A percentile compares a stretch with the other conserved stretches of the same genome.
These are phyloP conservation scores for Leptosomus discolor DNA, from an alignment of 2,113 vertebrate genomes.

Conservation along the genomic window DNA sequence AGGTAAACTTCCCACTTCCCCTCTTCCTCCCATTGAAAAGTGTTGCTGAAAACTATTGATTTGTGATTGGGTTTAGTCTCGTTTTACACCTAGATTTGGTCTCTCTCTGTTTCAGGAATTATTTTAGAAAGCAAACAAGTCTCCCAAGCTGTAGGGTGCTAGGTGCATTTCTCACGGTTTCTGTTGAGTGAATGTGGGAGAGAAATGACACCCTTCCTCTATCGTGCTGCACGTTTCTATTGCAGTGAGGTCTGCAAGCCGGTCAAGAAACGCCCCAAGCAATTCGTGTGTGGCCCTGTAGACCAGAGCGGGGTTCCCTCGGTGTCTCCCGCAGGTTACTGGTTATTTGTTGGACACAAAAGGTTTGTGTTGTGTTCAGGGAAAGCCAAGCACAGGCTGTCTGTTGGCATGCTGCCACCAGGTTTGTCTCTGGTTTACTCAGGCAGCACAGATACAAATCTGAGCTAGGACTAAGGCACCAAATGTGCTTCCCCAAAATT, in stretches of 20 bases:
- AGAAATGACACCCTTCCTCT: not conserved
- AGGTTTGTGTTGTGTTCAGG: not conserved
- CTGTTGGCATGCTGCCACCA: not conserved
- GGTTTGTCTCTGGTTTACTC: not conserved
- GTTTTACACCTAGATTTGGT: not conserved
- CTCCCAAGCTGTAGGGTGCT: not conserved
- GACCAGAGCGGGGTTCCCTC: not conserved
- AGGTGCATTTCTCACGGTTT: not conserved
- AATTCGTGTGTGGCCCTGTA: accelerated
- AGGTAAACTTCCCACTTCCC: constrained; percentile 77
- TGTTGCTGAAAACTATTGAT: not conserved
- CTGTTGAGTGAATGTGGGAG: not conserved
- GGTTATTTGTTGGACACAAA: not conserved
- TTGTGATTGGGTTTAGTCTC: not conserved
- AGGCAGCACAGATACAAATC: not conserved
- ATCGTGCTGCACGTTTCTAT: accelerated
- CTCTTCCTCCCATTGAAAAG: not conserved
- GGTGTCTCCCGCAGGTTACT: not conserved
- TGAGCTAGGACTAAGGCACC: not conserved
- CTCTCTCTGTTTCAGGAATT: not conserved
- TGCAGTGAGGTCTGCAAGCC: not conserved
- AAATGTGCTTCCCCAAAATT: not conserved
- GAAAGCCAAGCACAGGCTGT: not conserved
- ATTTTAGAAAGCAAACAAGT: not conserved
- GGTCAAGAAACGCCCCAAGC: not conserved